Conservation (phyloP, 1,140 invertebrate species). For the Trichonephila inaurata region DNA sequence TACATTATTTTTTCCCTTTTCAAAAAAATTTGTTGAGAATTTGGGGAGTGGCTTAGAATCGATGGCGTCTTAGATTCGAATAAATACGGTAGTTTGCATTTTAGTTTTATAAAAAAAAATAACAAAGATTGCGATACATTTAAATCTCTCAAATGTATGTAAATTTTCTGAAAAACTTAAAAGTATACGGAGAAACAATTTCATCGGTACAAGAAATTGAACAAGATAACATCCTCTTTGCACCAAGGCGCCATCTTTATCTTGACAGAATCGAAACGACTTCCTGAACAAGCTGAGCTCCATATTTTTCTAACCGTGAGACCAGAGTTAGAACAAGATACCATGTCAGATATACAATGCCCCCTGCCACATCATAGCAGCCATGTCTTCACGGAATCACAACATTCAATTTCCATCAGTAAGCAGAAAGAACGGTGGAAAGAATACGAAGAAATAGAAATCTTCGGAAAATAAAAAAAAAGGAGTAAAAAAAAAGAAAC, state of each 20-base stretch:
- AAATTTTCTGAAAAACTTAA: too few species aligned
- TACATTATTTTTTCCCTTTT: too few species aligned
- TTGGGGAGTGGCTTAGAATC: too few species aligned
- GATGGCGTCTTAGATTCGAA: too few species aligned
- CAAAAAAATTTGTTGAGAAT: too few species aligned
- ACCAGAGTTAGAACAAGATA: background rate
- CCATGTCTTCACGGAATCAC: background rate
- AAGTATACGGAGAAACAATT: background rate
- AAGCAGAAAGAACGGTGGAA: background rate
- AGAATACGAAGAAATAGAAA: background rate
- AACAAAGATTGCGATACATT: too few species aligned
- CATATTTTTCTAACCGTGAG: background rate
- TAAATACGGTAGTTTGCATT: too few species aligned
- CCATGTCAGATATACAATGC: background rate
- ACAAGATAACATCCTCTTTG: background rate
- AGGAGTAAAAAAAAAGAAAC: background rate
- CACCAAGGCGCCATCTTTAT: background rate
- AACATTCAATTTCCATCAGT: constrained; percentile 18
- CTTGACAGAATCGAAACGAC: background rate
- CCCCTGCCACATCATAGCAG: background rate
- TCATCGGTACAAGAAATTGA: background rate
- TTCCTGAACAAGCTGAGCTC: background rate
- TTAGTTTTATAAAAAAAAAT: too few species aligned
- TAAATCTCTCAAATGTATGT: too few species aligned
- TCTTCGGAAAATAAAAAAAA: constrained; percentile 1